Conservation (phyloP, 2,888 invertebrate genomes). For the Antheraea assamensis region DNA sequence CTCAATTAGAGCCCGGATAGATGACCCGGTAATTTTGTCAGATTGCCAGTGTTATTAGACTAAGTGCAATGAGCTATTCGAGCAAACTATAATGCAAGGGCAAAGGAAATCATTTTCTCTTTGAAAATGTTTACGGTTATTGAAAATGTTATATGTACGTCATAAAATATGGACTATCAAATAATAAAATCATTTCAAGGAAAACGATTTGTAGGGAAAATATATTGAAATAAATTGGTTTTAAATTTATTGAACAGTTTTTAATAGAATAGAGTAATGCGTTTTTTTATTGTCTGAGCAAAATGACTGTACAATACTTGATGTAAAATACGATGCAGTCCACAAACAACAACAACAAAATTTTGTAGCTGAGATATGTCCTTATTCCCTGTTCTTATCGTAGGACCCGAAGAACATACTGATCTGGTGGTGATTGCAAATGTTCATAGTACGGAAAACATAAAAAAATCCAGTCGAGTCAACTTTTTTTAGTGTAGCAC, state of each 20-base stretch:
- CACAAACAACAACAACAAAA: too few species aligned
- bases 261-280: too few species aligned
- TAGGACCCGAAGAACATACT: too few species aligned
- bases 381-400: too few species aligned
- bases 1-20: constrained; percentile 78
- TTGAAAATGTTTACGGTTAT: constrained; percentile 19
- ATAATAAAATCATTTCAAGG: background rate
- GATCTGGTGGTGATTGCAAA: too few species aligned
- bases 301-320: too few species aligned
- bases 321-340: too few species aligned
- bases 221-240: background rate
- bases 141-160: constrained; percentile 13
- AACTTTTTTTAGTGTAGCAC: too few species aligned
- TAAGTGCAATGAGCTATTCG: constrained; percentile 57
- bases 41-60: constrained; percentile 65
- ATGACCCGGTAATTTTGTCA: constrained; percentile 78
- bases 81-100: constrained; percentile 22
- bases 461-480: too few species aligned
- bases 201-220: background rate
- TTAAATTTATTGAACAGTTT: background rate
- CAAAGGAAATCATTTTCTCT: constrained; percentile 19
- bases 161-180: background rate
- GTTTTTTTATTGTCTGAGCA: too few species aligned
- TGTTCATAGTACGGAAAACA: too few species aligned
- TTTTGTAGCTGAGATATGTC: too few species aligned